These are phyloP conservation scores for Thysanoteuthis rhombus DNA, from an alignment of 2,888 invertebrate genomes.

Conservation along the genomic window DNA sequence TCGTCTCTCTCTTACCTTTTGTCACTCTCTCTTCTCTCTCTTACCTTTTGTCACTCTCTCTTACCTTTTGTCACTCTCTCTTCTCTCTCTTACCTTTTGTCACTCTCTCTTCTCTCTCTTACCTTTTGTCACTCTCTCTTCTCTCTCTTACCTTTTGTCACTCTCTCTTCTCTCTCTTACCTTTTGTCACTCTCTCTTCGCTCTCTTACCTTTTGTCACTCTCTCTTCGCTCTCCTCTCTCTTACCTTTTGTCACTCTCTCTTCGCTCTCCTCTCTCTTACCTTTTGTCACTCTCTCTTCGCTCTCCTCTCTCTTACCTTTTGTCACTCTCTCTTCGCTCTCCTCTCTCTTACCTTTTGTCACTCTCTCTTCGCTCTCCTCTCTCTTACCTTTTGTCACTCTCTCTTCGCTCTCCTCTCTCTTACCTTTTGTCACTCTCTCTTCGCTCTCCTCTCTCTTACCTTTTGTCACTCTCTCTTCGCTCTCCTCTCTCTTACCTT, in stretches of 20 bases:
- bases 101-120: background rate
- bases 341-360: background rate
- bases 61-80: accelerated
- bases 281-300: background rate
- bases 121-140: no score
- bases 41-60: no score
- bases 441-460: background rate
- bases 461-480: no score
- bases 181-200: background rate
- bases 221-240: background rate
- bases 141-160: background rate
- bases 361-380: background rate
- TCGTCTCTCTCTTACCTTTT: background rate
- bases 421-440: background rate
- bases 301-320: background rate
- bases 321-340: no score
- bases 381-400: no score
- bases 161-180: background rate
- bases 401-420: no score
- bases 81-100: background rate
- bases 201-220: no score
- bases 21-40: background rate
- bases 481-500: no score
- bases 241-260: no score
- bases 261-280: no score